These are phyloP conservation scores for Cephus sareptanus DNA, from an alignment of 2,888 invertebrate genomes.

Conservation along the genomic window DNA sequence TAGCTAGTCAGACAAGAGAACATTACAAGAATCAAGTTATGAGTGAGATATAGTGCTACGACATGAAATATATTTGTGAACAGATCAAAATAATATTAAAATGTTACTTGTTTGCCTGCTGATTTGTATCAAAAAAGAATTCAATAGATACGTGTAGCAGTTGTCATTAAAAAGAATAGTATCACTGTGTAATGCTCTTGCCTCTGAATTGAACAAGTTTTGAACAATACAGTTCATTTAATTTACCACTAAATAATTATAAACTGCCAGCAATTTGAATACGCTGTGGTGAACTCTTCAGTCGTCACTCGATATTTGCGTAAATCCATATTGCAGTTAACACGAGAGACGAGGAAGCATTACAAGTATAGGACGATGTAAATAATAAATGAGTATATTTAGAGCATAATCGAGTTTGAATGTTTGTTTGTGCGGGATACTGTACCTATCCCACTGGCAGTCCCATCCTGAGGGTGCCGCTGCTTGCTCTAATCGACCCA, in stretches of 20 bases:
- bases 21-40: background rate
- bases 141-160: background rate
- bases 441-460: constrained; percentile 82
- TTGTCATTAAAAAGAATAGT: background rate
- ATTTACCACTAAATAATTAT: background rate
- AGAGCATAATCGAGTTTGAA: background rate
- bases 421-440: constrained; percentile 50
- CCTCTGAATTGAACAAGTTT: background rate
- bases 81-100: background rate
- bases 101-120: background rate
- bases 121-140: background rate
- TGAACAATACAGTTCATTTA: background rate
- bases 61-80: background rate
- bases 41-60: background rate
- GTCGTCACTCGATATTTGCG: background rate
- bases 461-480: constrained; percentile 77
- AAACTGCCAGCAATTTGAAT: background rate
- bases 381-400: background rate
- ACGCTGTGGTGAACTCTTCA: background rate
- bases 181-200: background rate
- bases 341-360: background rate
- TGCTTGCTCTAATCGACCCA: constrained; percentile 73
- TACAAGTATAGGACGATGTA: background rate
- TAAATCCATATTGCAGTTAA: background rate
- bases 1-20: background rate